Evolutionary conservation across 2,113 vertebrate genomes (phyloP), one percentile per base, ranked within the genome.

Genomic region (Mandrillus leucophaeus): DNA sequence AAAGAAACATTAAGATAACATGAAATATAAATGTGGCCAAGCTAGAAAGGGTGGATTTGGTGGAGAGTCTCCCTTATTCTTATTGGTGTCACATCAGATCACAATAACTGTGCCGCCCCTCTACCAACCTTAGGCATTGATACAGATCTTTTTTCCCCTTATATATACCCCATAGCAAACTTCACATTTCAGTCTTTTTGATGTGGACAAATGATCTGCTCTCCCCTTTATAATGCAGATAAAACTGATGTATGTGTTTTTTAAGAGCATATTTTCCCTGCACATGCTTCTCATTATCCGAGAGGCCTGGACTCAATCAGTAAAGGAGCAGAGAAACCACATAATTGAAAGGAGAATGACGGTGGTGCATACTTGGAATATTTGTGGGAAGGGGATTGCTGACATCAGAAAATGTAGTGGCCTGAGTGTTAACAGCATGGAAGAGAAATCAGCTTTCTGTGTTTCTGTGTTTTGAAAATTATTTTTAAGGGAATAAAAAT

Each of bases 251-350:
- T 98, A 97, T 57, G 57, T 95, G 96, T 98, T 98, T 98, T 97
- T 98, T 98, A 98, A 98, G 98, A 97, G 96, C 98, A 91, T 97
- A 96, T 98, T 98, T 98, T 98, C 20, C 95, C 97, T 98, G 98
- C 99, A 99, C 98, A 98, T 99, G 99, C 98, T 98, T 99, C 98
- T 98, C 98, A 99, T 99, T 99, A 99, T 98, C 97, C 61, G 6
- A 98, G 98, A 98, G 98, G 98, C 98, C 99, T 99, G 99, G 98
- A 98, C 98, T 99, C 98, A 99, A 99, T 99, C 98, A 99, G 98
- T 38, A 97, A 94, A 99, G 98, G 98, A 99, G 98, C 98, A 98
- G 98, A 98, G 98, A 98, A 99, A 98, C 99, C 98, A 97, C 98
- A 98, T 98, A 98, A 98, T 98, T 98, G 98, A 98, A 99, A 98